Evolutionary conservation across 2,888 invertebrate genomes (phyloP), one percentile per base, ranked within the genome.

Genomic region (Tetragonula carbonaria): DNA sequence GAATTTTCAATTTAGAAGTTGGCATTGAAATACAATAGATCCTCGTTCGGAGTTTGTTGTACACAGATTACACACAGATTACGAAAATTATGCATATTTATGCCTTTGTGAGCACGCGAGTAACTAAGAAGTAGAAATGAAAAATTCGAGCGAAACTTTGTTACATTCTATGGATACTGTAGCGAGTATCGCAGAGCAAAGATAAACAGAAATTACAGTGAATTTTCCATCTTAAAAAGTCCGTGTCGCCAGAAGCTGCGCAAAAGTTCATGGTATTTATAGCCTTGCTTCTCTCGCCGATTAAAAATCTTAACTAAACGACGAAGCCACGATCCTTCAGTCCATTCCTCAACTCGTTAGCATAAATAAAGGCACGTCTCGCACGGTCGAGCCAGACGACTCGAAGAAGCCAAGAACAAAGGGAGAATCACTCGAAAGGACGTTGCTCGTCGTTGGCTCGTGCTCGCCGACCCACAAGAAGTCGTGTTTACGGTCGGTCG

Each of bases 361-460:
- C 83, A 73, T 83, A 83, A 83, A 74, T 84, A 73, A 85, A 73
- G 67, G 70, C 72, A 45, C 72, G 85, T 66, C 59, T 74, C 63
- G 81, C 81, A 71, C 71, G 63, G 74, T 72, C 77, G 83, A 71
- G 28, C 74, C 71, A 71, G 74, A 79, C 74, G 74, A 70, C 76
- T 75, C 38, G 63, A 66, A 23, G 67, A 59, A 28, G 57, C 70
- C 66, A 71, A 33, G 74, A 86, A 86, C 86, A 86, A 86, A 86
- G 86, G 62, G 75, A 28, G 28, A 74, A 74, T 57, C 74, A 59
- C 67, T 74, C 33, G 78, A 80, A 53, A 80, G 85, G 78, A 87
- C 80, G 85, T 85, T 78, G 85, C 72, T 81, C 72, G 80, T 86
- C 86, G 80, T 89, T 87, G 87, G 87, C 86, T 88, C 88, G 86